Evolutionary conservation across 2,113 vertebrate species (phyloP), one percentile per base, ranked within the genome.

Genomic region (Gymnorhina tibicen): DNA sequence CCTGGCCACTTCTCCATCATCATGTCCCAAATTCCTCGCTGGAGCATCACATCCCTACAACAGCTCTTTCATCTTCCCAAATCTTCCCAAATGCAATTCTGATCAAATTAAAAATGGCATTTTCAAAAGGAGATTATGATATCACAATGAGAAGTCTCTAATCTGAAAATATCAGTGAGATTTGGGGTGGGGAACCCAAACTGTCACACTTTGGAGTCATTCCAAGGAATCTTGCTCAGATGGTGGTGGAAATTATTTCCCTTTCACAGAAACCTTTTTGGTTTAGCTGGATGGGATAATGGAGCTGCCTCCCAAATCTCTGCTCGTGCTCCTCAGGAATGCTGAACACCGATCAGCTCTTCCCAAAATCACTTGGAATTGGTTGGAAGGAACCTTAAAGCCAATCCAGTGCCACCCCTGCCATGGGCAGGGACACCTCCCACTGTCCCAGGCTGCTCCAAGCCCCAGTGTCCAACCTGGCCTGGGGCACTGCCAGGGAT

Each of bases 301-400:
- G 56, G n/a, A 94, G 35, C 32, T 72, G 70, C 16, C 14, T 60
- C 69, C 66, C 47, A 28, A 53, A 64, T 11, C n/a, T 66, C 79
- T 78, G 67, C 47, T 62, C 13, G 5, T 47, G 37, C 41, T 58
- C 62, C 75, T 84, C 52, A 82, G 89, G 82, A 72, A 19, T 27
- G 41, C 16, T 75, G 73, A 85, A 33, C 23, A 3, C 3, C 18
- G 41, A 60, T 2, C 47, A 72, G 52, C 15, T 75, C 60, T 86
- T 63, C 75, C 44, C 41, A 70, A 89, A 76, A 86, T 28, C 68
- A 9, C 13, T 16, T 84, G 89, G 73, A 84, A 89, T 39, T 21
- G 53, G 3, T 5, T 35, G 53, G 78, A 3, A 68, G 6, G 53
- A 1, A 26, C 11, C n/a, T 26, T 2, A 52, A 4, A 89, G 0